Conservation (phyloP, 2,797 vertebrate genomes). For the Distichodus sexfasciatus region DNA sequence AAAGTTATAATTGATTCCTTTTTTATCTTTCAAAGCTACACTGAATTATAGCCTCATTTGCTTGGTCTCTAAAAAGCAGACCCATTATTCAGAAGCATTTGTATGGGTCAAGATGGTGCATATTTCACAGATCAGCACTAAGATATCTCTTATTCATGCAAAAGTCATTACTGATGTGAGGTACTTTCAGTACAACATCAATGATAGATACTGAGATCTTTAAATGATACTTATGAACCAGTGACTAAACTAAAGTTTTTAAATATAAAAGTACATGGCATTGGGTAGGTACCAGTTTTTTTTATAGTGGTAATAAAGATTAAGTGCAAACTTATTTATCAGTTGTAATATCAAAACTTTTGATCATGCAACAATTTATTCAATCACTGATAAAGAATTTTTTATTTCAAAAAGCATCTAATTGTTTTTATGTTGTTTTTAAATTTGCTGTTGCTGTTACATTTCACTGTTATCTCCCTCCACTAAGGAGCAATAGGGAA, state of each 20-base stretch:
- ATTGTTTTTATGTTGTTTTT: no score
- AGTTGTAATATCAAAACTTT: no score
- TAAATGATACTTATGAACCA: constrained; percentile 37
- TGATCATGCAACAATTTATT: no score
- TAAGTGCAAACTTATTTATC: no score
- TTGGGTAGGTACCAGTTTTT: not conserved
- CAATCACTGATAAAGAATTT: no score
- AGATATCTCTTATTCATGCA: constrained; percentile 42
- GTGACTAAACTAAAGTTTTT: not conserved
- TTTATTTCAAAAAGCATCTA: no score
- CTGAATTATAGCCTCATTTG: constrained; percentile 8
- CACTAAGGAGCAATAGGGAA: no score
- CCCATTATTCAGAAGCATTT: constrained; percentile 21
- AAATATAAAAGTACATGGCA: not conserved
- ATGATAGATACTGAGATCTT: constrained; percentile 41
- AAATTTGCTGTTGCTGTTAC: no score
- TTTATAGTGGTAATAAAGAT: no score
- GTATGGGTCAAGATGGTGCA: constrained; percentile 24
- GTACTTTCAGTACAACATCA: constrained; percentile 31
- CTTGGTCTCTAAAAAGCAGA: constrained; percentile 18
- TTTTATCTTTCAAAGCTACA: not conserved
- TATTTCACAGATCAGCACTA: constrained; percentile 29
- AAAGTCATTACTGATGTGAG: constrained; percentile 33
- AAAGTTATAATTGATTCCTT: not conserved
- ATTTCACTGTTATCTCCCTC: no score